Base-by-base conservation (phyloP, 2,113 vertebrate species). In the Scomber colias region DNA sequence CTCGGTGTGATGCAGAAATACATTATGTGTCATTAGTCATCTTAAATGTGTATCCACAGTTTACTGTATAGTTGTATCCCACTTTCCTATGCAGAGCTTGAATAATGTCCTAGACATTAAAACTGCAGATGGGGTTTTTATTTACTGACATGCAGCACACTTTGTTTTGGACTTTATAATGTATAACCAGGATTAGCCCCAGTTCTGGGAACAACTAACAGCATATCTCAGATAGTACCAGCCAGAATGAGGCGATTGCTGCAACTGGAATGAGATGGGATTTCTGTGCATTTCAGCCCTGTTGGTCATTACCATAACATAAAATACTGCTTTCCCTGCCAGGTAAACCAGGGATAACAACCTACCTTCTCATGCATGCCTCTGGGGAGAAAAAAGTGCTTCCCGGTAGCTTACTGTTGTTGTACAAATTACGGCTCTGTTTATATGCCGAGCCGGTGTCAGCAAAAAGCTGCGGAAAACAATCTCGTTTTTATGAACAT, bases 311-410 rank as follows among this genome's bases (percentile, higher is more conserved):
- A 92, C 71, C 69, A 82, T 90, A 89, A 87, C 87, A 80, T 90
- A 91, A 89, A 91, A 88, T 84, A 89, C 80, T 85, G 81, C 87
- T 83, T 81, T 74, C 63, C 61, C 74, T 73, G 72, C 68, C 88
- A 93, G 91, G 93, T 93, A 95, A 95, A 94, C 85, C 86, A 61
- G 65, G 89, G 87, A 93, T 92, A 95, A 95, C 90, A 90, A 85
- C 91, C 74, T 82, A 55, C 83, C 83, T 62, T 73, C 68, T 79
- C 78, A 21, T 86, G 75, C 83, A 50, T 63, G 77, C 74, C 93
- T 89, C 92, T 19, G 44, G 90, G 88, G 92, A 88, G 63, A 69
- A 79, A 81, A 77, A 84, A 79, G 78, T 50, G 72, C 81, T 89
- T 85, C 88, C 89, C 86, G 62, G 70, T 91, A 91, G 90, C 90